Evolutionary conservation across 1,140 invertebrate species (phyloP), one percentile per base, ranked within the genome.

Genomic region (Cepaea nemoralis): DNA sequence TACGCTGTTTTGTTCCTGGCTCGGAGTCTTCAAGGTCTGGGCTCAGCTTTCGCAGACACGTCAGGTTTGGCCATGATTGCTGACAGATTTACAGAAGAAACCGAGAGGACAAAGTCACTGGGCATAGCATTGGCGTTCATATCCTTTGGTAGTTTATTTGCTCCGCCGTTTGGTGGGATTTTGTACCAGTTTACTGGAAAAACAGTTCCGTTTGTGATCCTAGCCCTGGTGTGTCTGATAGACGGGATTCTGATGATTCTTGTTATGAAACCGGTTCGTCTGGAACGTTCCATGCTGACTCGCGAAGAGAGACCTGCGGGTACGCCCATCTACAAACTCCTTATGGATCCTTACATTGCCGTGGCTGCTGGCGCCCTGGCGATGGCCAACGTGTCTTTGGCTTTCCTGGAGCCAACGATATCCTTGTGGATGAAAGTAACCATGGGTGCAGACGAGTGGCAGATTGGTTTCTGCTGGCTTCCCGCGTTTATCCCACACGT

Each of bases 401-500:
- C 99, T 2, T 99, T 99, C 89, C 92, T 99, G 0, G 99, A 99
- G 91, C 99, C 99, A 0, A 99, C 99, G 0, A 99, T 99, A 42
- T 98, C 97, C 0, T 93, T 98, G 0, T 99, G 98, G 99, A 99
- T 99, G 97, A 96, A 98, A 92, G 97, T 98, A 84, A 96, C 92
- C 22, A 95, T 99, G 90, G 83, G 88, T n/a, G 96, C 96, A 76
- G 96, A 98, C 67, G 97, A 99, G 89, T 99, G 97, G 97, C 97
- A 99, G 90, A 97, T 99, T 85, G 99, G 99, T 16, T 97, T 99
- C 95, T 97, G 99, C 69, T 99, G 99, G 99, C 92, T 99, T 55
- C 99, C 99, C 0, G 97, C 98, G 0, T 99, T 99, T 92, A 96
- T 99, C 86, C 99, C 99, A 0, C 99, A 99, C 88, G 97, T 99